phyloP scores from a whole-genome alignment of 2,113 vertebrate genomes.

The Peromyscus californicus region DNA sequence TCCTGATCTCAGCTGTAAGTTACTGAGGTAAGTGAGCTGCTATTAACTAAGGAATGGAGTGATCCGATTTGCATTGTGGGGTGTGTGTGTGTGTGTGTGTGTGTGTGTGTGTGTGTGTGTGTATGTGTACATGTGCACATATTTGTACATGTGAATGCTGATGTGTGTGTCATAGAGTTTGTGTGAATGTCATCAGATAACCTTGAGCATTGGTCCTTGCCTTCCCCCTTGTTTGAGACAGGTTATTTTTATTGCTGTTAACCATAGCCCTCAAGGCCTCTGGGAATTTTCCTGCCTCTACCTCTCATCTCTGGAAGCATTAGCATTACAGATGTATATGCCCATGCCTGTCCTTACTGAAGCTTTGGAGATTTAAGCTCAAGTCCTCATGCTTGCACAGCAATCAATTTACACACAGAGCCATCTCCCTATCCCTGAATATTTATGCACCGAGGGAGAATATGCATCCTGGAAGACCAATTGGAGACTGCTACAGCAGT shows the following conservation, averaged over 20 bases:
- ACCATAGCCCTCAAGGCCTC: background rate
- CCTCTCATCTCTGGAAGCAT: too few relatives aligned
- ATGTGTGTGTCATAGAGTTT: background rate
- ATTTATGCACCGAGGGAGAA: background rate
- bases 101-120: background rate
- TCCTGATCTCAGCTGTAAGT: background rate
- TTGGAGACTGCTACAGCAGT: background rate
- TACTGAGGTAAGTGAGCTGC: background rate
- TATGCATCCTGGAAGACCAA: background rate
- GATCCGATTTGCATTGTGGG: background rate
- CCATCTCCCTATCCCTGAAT: background rate
- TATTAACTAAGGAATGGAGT: background rate
- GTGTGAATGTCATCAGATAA: background rate
- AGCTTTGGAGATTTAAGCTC: background rate
- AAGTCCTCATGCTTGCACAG: background rate
- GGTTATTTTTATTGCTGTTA: background rate
- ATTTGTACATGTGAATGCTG: too few relatives aligned
- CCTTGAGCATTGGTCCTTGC: background rate
- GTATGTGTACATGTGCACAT: background rate
- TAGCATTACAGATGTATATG: background rate
- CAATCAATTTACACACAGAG: background rate
- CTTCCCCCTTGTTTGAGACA: background rate
- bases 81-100: background rate
- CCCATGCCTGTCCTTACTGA: background rate
- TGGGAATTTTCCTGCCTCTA: background rate